Evolutionary conservation across 2,888 invertebrate species (phyloP), one percentile per base, ranked within the genome.

Genomic region (Pyrrhosoma nymphula): DNA sequence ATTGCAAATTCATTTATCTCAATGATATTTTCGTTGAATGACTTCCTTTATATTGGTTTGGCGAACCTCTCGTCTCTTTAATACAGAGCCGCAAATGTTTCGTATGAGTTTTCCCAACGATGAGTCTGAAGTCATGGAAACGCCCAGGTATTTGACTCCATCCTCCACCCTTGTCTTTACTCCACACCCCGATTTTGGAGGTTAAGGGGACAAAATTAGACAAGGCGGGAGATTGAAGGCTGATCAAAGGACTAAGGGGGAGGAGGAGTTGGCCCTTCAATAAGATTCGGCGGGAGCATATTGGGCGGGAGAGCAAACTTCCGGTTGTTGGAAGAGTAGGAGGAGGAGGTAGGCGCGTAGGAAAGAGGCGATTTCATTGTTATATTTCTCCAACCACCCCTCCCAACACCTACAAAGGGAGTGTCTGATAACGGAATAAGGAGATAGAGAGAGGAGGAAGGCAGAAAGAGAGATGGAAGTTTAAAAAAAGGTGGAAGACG

Each of bases 261-360:
- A 30, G n/a, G 89, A 2, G 56, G 16, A 56, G 56, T 14, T 2
- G 56, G n/a, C 39, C 47, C n/a, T 60, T 20, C 60, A 2, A 20
- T n/a, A 14, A 30, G 90, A 20, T 35, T 30, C 12, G 63, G 91
- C 35, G 35, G 91, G 12, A 60, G 91, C 23, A n/a, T 20, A 60
- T 30, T 14, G 10, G 63, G 91, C 91, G 60, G 91, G 93, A 55
- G 39, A 47, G 47, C 47, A 23, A n/a, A 93, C 93, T 93, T 93
- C 93, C 93, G 69, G 75, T 93, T 75, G 63, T 60, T 47, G 75
- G 69, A 69, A 75, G 39, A 93, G n/a, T n/a, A n/a, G 56, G 90
- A 93, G 69, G 39, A 69, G 47, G 47, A 47, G 56, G 90, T 69
- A 39, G 93, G 47, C 89, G 89, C 26, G n/a, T 10, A 26, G 56